These are phyloP conservation scores for Aspidiotus rigidus DNA, from an alignment of 2,888 invertebrate genomes.

Conservation along the genomic window DNA sequence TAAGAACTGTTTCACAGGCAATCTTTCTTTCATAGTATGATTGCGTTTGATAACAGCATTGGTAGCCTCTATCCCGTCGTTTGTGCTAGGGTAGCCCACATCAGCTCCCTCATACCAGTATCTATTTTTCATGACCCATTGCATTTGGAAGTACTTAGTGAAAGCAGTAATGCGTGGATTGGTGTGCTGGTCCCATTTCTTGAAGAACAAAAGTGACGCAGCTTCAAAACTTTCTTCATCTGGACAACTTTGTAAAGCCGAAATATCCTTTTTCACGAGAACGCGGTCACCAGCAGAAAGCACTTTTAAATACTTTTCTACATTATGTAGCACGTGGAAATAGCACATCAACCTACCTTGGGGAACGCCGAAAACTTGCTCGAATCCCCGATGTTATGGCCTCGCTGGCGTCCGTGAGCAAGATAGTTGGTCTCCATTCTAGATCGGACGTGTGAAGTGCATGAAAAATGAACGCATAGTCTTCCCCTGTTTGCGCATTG, in stretches of 20 bases:
- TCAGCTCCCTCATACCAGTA: no score
- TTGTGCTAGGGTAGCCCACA: no score
- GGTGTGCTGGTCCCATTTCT: no score
- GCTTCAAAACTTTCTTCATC: not conserved
- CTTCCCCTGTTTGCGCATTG: conserved; percentile 23
- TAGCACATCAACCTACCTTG: conserved; percentile 26
- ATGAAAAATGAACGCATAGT: conserved; percentile 1
- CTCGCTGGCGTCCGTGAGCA: conserved; percentile 27
- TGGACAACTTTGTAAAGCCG: not conserved
- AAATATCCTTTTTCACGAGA: not conserved
- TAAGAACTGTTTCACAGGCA: no score
- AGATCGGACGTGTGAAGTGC: not conserved
- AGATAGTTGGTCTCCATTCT: conserved; percentile 23
- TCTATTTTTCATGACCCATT: no score
- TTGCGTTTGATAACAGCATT: no score
- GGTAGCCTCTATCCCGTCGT: no score
- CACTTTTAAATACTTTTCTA: conserved; percentile 29
- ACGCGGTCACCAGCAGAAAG: no score
- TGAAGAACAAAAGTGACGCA: not conserved
- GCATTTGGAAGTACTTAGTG: no score
- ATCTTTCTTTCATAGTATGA: no score
- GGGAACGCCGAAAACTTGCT: conserved; percentile 22
- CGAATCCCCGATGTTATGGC: conserved; percentile 29
- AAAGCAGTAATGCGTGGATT: no score
- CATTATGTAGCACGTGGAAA: conserved; percentile 29